These are phyloP conservation scores for Riparia riparia DNA, from an alignment of 2,113 vertebrate genomes.

Conservation along the genomic window DNA sequence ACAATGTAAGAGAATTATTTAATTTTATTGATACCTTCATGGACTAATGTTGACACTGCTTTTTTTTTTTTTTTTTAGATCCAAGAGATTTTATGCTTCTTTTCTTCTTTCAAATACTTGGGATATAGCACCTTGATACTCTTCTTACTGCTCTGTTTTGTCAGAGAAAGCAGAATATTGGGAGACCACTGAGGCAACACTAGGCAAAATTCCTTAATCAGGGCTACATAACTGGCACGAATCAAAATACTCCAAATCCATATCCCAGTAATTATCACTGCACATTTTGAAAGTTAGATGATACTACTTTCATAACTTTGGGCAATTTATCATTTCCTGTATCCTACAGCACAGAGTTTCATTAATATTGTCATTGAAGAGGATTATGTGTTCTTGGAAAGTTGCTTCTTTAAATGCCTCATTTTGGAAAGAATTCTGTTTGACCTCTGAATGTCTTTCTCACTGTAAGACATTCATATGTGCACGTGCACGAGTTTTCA, in stretches of 20 bases:
- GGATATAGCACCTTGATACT: accelerated
- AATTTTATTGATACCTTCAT: background rate
- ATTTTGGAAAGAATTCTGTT: background rate
- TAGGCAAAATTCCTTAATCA: background rate
- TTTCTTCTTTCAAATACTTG: background rate
- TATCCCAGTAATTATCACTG: background rate
- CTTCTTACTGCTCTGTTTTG: background rate
- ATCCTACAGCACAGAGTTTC: background rate
- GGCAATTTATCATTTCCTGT: background rate
- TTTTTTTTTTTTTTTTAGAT: background rate
- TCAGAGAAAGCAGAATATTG: background rate
- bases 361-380: background rate
- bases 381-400: slow-evolving; percentile 51
- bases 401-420: background rate
- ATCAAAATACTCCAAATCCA: background rate
- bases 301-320: background rate
- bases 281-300: slow-evolving; percentile 14
- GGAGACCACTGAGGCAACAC: background rate
- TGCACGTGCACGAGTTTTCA: accelerated
- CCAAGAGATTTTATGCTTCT: background rate
- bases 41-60: background rate
- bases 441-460: background rate
- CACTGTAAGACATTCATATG: accelerated
- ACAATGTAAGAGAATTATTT: background rate
- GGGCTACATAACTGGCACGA: background rate